phyloP scores from a whole-genome alignment of 2,113 vertebrate genomes.

The Melanerpes aurifrons region DNA sequence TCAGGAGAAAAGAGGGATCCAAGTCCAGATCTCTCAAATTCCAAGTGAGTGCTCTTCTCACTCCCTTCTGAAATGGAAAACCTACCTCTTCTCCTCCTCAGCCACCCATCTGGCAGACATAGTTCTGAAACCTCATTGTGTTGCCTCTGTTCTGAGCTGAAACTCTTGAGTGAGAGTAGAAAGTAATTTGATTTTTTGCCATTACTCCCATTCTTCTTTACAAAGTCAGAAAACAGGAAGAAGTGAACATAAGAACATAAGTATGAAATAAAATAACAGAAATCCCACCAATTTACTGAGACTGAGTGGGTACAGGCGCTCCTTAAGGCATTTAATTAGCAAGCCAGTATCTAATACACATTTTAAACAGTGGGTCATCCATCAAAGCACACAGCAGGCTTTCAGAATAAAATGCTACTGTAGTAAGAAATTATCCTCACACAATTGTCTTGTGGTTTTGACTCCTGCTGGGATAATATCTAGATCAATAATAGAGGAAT shows the following conservation, averaged over 20 bases:
- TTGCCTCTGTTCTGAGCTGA: background rate
- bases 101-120: background rate
- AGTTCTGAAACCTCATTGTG: background rate
- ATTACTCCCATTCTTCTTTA: background rate
- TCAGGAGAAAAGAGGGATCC: background rate
- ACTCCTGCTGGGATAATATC: conserved; percentile 78
- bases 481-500: conserved; percentile 78
- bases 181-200: background rate
- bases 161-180: background rate
- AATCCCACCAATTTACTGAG: conserved; percentile 36
- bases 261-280: conserved; percentile 40
- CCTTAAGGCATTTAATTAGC: conserved; percentile 76
- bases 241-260: conserved; percentile 9
- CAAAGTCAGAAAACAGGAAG: conserved; percentile 16
- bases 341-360: conserved; percentile 64
- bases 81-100: background rate
- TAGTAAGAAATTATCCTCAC: conserved; percentile 77
- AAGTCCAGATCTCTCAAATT: background rate
- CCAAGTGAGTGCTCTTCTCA: background rate
- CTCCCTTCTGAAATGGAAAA: background rate
- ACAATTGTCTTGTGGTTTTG: conserved; percentile 75
- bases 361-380: conserved; percentile 77
- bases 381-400: conserved; percentile 74
- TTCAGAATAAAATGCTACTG: conserved; percentile 74
- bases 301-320: conserved; percentile 39